Evolutionary conservation across 2,113 vertebrate species (phyloP).

Genomic region (Bathybates hornii): DNA sequence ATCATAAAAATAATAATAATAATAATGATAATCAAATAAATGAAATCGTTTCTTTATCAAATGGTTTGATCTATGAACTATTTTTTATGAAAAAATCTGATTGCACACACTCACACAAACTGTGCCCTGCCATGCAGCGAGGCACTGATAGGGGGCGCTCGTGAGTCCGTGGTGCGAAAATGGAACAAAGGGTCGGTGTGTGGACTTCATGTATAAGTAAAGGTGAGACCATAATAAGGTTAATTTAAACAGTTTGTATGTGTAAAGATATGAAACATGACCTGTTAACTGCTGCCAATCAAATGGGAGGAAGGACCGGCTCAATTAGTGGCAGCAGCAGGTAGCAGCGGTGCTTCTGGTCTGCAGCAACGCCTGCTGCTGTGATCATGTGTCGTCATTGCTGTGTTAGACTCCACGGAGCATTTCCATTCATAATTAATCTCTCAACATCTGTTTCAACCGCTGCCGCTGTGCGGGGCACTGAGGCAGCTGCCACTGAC

Average conservation of each 20-base stretch:
- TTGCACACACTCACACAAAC: not conserved
- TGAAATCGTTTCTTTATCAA: not conserved
- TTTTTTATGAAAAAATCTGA: not conserved
- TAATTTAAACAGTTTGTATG: not conserved
- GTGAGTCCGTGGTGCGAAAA: not conserved
- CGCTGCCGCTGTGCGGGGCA: not conserved
- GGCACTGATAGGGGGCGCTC: not conserved
- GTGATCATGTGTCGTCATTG: not conserved
- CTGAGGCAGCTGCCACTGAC: not conserved
- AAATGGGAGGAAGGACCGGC: accelerated
- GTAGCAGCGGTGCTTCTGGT: accelerated
- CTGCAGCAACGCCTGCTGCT: not conserved
- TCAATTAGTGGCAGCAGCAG: not conserved
- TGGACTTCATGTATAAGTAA: not conserved
- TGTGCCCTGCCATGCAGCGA: not conserved
- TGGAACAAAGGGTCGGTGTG: not conserved
- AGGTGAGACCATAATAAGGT: not conserved
- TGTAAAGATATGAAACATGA: not conserved
- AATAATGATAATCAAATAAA: not conserved
- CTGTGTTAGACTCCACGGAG: not conserved
- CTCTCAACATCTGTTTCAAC: not conserved
- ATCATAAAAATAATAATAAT: not conserved
- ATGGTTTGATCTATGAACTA: not conserved
- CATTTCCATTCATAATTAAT: not conserved
- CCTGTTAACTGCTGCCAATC: not conserved